Evolutionary conservation across 1,140 invertebrate genomes (phyloP).

Genomic region (Coelopa frigida): DNA sequence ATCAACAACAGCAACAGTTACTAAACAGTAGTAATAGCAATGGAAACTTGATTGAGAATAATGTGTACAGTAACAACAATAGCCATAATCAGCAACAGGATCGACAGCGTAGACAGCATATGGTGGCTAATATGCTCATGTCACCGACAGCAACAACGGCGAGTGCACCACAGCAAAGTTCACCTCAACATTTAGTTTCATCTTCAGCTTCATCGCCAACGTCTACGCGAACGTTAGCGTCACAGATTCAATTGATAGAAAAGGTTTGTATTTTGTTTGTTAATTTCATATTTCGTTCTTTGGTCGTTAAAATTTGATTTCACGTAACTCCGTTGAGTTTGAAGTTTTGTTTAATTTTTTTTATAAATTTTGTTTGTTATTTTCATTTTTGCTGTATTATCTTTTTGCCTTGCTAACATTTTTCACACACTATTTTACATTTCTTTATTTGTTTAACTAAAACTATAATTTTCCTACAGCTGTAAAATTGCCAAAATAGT

Average conservation of each 20-base stretch:
- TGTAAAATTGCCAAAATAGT: no score
- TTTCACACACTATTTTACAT: background rate
- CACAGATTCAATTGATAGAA: constrained; percentile 44
- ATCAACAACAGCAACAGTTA: constrained; percentile 14
- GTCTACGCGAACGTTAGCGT: constrained; percentile 22
- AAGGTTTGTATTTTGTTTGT: constrained; percentile 44
- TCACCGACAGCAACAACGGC: constrained; percentile 20
- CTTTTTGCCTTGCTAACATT: constrained; percentile 2
- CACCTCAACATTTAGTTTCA: constrained; percentile 11
- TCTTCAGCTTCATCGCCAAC: constrained; percentile 14
- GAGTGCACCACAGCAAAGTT: constrained; percentile 3
- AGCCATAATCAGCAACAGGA: constrained; percentile 19
- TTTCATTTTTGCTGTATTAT: background rate
- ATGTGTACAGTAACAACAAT: constrained; percentile 10
- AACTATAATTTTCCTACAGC: no score
- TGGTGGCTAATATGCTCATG: constrained; percentile 42
- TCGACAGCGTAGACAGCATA: constrained; percentile 28
- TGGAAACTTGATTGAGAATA: constrained; percentile 2
- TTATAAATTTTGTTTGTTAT: background rate
- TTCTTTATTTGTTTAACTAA: constrained; percentile 10
- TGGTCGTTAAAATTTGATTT: constrained; percentile 3
- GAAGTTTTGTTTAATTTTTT: background rate
- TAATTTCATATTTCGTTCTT: constrained; percentile 19
- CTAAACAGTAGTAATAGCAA: constrained; percentile 2
- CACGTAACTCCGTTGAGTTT: background rate